Conservation (phyloP, 2,113 vertebrate species). For the Lipotes vexillifer region DNA sequence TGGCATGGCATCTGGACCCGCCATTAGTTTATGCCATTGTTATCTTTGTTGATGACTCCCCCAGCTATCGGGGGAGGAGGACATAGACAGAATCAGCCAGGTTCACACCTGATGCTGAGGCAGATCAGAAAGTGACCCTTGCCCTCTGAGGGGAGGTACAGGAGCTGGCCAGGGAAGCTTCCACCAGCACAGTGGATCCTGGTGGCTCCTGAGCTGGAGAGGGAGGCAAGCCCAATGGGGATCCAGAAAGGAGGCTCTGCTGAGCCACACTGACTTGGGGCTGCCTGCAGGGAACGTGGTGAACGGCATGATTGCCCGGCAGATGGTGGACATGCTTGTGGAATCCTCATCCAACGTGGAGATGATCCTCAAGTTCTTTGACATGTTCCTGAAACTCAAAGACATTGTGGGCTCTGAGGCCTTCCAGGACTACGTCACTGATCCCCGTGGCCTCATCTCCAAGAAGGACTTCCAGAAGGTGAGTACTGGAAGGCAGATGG, state of each 20-base stretch:
- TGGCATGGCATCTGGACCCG: not conserved
- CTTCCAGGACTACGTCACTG: constrained; percentile 92
- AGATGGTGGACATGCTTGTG: constrained; percentile 99
- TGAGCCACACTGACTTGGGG: not conserved
- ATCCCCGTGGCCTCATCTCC: constrained; percentile 95
- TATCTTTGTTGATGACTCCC: not conserved
- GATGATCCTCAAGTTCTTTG: constrained; percentile 99
- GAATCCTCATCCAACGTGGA: constrained; percentile 98
- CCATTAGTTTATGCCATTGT: not conserved
- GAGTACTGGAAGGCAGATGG: not conserved
- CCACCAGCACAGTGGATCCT: not conserved
- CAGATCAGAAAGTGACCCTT: not conserved
- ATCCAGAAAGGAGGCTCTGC: not conserved
- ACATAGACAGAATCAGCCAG: not conserved
- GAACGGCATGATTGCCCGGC: constrained; percentile 94
- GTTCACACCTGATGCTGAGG: not conserved
- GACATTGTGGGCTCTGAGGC: constrained; percentile 96
- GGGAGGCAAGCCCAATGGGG: not conserved
- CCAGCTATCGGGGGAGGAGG: not conserved
- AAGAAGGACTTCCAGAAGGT: constrained; percentile 97
- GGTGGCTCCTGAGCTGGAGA: not conserved
- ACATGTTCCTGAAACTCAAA: constrained; percentile 98
- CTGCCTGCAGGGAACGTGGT: constrained; percentile 89
- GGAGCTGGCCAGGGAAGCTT: too few relatives aligned
- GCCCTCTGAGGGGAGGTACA: not conserved